These are phyloP conservation scores for Thyatira batis DNA, from an alignment of 2,888 invertebrate species.

Conservation along the genomic window DNA sequence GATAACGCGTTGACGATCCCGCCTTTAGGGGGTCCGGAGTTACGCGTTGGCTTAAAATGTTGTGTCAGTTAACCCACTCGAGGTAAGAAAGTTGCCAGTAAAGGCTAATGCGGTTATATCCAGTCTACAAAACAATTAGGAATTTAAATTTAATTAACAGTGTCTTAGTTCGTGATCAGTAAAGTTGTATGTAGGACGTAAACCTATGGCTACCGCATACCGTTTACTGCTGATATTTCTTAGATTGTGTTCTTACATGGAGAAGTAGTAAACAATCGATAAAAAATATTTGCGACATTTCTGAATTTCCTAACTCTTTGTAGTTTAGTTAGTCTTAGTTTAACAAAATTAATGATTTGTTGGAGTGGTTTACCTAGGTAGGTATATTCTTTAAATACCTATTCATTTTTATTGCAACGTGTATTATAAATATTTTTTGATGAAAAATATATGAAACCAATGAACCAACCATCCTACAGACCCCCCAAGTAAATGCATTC, in stretches of 20 bases:
- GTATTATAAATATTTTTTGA: too few species aligned
- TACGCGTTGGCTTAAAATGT: conserved; percentile 47
- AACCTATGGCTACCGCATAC: conserved; percentile 22
- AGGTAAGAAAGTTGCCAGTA: conserved; percentile 39
- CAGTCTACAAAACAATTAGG: conserved; percentile 30
- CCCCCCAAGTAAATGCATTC: too few species aligned
- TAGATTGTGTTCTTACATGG: conserved; percentile 22
- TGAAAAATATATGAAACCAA: too few species aligned
- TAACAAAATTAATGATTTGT: too few species aligned
- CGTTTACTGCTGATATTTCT: conserved; percentile 20
- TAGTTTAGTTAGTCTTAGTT: too few species aligned
- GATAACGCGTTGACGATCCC: conserved; percentile 67
- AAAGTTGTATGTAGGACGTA: conserved; percentile 21
- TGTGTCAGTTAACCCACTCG: conserved; percentile 41
- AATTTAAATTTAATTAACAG: conserved; percentile 34
- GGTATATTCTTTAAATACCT: too few species aligned
- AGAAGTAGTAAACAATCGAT: conserved; percentile 15
- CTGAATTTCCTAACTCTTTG: too few species aligned
- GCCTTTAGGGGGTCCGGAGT: conserved; percentile 44
- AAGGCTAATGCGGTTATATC: conserved; percentile 29
- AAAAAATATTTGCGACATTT: neutral
- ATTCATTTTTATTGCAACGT: too few species aligned
- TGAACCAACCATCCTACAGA: too few species aligned
- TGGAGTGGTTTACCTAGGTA: too few species aligned
- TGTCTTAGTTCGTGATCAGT: conserved; percentile 19